A percentile compares a stretch with the other conserved stretches of the same genome.
phyloP scores from a whole-genome alignment of 2,797 vertebrate genomes.

The Lateolabrax maculatus region DNA sequence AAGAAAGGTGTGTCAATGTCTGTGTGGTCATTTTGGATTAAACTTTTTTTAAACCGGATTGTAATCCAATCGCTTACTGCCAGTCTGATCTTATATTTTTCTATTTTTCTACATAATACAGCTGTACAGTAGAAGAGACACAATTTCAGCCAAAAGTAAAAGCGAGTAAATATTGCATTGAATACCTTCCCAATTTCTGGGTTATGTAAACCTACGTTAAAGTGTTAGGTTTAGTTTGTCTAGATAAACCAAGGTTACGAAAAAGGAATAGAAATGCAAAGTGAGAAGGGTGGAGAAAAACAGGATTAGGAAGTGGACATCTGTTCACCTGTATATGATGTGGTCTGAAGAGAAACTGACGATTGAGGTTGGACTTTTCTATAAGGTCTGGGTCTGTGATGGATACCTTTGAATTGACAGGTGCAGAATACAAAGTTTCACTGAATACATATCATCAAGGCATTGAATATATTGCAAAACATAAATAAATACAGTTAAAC shows the following conservation, averaged over 20 bases:
- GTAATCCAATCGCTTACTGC: background rate
- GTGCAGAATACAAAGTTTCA: background rate
- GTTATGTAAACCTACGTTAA: background rate
- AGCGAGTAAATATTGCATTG: background rate
- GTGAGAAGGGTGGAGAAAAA: background rate
- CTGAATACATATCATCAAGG: background rate
- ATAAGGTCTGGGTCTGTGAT: constrained; percentile 98
- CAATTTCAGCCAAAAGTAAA: background rate
- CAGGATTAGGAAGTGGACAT: background rate
- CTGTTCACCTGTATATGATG: constrained; percentile 95
- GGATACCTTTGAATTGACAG: constrained; percentile 86
- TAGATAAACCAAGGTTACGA: background rate
- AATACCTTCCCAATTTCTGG: background rate
- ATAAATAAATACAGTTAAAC: background rate
- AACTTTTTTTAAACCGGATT: background rate
- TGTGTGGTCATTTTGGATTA: background rate
- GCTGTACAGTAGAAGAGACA: background rate
- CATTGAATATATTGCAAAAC: background rate
- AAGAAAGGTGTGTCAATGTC: background rate
- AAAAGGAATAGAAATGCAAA: background rate
- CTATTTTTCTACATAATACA: background rate
- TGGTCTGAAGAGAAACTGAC: constrained; percentile 98
- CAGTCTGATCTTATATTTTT: background rate
- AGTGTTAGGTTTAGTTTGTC: background rate
- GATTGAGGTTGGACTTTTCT: constrained; percentile 98